Evolutionary conservation across 2,888 invertebrate genomes (phyloP).

Genomic region (Odontocolon sp.): DNA sequence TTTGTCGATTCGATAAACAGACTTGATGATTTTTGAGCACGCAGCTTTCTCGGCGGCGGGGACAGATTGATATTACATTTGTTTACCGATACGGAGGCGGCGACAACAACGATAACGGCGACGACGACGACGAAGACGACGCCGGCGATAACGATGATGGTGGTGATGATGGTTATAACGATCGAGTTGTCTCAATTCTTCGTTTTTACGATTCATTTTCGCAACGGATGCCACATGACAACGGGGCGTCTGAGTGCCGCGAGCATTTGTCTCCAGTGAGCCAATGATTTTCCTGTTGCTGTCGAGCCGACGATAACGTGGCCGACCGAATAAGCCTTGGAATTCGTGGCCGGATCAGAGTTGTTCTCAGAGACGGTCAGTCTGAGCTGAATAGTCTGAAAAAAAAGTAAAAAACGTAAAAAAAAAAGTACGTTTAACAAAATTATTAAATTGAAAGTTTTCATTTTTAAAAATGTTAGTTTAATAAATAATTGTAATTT

Average conservation of each 20-base stretch:
- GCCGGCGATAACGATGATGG: neutral
- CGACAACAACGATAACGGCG: neutral
- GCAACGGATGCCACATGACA: constrained; percentile 92
- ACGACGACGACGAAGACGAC: neutral
- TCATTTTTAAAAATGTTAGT: too few relatives aligned
- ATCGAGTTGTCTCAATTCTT: neutral
- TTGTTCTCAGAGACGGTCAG: constrained; percentile 84
- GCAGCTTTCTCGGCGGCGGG: constrained; percentile 52
- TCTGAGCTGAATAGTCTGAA: constrained; percentile 88
- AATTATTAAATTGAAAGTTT: too few relatives aligned
- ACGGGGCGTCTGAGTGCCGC: constrained; percentile 89
- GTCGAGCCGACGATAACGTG: constrained; percentile 90
- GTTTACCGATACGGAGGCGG: neutral
- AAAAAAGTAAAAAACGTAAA: neutral
- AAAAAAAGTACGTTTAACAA: too few relatives aligned
- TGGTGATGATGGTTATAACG: neutral
- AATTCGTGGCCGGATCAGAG: constrained; percentile 79
- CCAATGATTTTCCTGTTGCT: constrained; percentile 87
- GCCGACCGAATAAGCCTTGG: constrained; percentile 86
- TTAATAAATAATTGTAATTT: too few relatives aligned
- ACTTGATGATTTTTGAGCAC: constrained; percentile 45
- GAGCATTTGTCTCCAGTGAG: constrained; percentile 93
- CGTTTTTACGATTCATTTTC: constrained; percentile 77
- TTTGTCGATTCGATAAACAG: neutral
- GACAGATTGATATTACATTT: constrained; percentile 27